phyloP scores from a whole-genome alignment of 2,888 invertebrate genomes.

The Papilio elwesi region DNA sequence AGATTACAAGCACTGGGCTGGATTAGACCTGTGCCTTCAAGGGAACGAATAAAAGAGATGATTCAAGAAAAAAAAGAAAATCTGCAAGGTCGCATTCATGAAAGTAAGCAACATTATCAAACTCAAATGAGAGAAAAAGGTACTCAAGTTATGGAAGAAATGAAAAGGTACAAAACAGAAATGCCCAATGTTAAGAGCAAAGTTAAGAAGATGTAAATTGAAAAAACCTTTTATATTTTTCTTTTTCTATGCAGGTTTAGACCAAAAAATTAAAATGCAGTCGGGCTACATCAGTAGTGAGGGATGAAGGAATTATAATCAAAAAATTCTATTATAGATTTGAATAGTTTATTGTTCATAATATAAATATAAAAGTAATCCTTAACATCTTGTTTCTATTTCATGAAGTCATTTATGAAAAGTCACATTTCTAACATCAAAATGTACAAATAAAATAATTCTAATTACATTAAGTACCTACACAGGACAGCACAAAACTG shows the following conservation, averaged over 20 bases:
- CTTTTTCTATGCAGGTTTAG: not conserved
- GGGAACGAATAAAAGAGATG: conserved; percentile 86
- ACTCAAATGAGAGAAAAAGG: conserved; percentile 73
- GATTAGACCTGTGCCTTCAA: conserved; percentile 91
- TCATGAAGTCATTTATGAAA: conserved; percentile 53
- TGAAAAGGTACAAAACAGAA: conserved; percentile 78
- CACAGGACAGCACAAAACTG: conserved; percentile 78
- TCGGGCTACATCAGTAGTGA: conserved; percentile 1
- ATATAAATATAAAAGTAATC: conserved; percentile 68
- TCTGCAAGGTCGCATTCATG: conserved; percentile 85
- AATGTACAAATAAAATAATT: conserved; percentile 71
- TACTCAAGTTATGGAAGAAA: conserved; percentile 79
- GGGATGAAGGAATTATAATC: conserved; percentile 39
- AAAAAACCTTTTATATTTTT: conserved; percentile 8
- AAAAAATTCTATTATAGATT: conserved; percentile 50
- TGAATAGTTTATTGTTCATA: conserved; percentile 68
- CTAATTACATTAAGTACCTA: conserved; percentile 70
- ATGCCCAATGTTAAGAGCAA: conserved; percentile 77
- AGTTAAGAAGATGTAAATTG: conserved; percentile 70
- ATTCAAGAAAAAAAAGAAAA: conserved; percentile 85
- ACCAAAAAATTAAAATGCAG: conserved; percentile 6
- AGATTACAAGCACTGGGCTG: conserved; percentile 91
- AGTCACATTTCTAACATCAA: conserved; percentile 72
- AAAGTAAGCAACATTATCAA: conserved; percentile 78
- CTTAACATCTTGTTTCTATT: conserved; percentile 49